Percentiles rank a stretch among this genome's conserved stretches.
phyloP scores from a whole-genome alignment of 2,797 vertebrate genomes.

The Mionectes olivaceus region DNA sequence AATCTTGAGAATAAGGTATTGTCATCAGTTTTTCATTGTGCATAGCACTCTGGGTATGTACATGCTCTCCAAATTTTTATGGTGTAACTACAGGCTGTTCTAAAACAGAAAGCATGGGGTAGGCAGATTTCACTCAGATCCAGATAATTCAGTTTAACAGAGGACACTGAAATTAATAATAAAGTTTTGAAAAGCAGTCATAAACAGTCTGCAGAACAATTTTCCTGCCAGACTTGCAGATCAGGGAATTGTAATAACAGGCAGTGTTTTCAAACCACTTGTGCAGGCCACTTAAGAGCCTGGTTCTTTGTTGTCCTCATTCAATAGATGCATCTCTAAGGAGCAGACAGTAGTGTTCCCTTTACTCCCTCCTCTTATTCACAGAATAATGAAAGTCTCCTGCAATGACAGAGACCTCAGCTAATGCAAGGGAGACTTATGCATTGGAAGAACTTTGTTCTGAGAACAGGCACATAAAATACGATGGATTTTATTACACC shows the following conservation, averaged over 20 bases:
- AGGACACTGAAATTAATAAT: neutral
- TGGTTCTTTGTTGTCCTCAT: neutral
- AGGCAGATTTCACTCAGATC: neutral
- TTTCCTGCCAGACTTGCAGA: neutral
- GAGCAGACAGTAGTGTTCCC: neutral
- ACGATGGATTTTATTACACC: neutral
- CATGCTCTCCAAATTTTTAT: neutral
- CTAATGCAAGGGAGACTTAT: neutral
- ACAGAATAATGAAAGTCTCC: neutral
- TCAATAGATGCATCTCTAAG: neutral
- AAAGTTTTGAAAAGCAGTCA: neutral
- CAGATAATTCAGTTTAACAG: neutral
- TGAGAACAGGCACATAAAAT: neutral
- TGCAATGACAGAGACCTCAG: neutral
- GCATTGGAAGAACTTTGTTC: neutral
- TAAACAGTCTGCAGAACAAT: neutral
- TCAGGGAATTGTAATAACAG: neutral
- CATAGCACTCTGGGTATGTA: neutral
- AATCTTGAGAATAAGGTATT: slow-evolving; percentile 75
- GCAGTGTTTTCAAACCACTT: neutral
- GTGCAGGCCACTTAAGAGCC: neutral
- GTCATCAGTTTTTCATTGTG: neutral
- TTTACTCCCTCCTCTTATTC: neutral
- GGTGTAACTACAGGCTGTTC: neutral
- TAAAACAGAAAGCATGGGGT: neutral